Evolutionary conservation across 2,797 vertebrate species (phyloP).

Genomic region (Pterois miles): DNA sequence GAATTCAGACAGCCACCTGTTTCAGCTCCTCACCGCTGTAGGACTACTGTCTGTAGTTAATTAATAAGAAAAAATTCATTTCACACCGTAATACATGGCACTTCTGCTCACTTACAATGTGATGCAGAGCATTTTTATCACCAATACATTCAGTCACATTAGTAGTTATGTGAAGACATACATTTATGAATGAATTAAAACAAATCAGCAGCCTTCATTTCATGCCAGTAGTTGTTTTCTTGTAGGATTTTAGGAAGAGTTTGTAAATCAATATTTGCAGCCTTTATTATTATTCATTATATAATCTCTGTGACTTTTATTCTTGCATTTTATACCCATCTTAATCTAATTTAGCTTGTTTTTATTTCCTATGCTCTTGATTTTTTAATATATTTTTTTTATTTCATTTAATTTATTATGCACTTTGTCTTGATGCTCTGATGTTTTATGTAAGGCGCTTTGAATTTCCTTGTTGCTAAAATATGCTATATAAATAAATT

Average conservation of each 20-base stretch:
- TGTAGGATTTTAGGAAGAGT: neutral
- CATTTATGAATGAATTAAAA: neutral
- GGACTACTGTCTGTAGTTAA: neutral
- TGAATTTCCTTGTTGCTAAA: too few species aligned
- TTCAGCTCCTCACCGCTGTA: neutral
- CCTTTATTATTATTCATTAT: neutral
- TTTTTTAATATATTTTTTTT: too few species aligned
- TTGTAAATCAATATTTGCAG: neutral
- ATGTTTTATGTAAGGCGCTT: too few species aligned
- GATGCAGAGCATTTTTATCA: neutral
- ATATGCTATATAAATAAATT: neutral
- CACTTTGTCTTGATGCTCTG: too few species aligned
- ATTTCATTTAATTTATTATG: too few species aligned
- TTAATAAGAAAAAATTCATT: neutral
- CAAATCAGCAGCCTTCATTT: neutral
- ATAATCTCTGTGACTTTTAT: too few species aligned
- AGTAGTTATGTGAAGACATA: neutral
- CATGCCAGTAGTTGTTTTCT: neutral
- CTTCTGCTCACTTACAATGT: neutral
- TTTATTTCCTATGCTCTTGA: too few species aligned
- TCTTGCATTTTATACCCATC: rapidly evolving
- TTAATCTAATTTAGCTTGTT: too few species aligned
- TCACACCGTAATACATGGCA: neutral
- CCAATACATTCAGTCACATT: neutral
- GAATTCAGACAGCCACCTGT: conserved; percentile 25